phyloP scores from a whole-genome alignment of 2,113 vertebrate genomes.

The Amazona guildingii region DNA sequence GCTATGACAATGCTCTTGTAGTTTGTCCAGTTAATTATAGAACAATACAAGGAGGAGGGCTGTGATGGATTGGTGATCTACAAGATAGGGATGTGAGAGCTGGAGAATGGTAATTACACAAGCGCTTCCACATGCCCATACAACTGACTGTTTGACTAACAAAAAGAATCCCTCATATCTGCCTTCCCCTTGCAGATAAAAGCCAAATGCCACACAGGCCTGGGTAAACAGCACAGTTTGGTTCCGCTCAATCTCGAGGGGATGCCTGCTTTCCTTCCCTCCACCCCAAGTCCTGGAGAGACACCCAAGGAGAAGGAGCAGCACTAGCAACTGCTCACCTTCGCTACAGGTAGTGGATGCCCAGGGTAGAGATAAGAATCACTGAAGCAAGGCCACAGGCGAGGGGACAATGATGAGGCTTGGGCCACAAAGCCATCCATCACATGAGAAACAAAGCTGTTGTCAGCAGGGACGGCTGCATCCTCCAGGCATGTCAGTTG shows the following conservation, averaged over 20 bases:
- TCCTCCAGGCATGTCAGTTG: conserved; percentile 75
- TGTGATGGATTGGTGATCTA: conserved; percentile 85
- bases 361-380: conserved; percentile 80
- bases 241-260: background rate
- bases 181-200: conserved; percentile 67
- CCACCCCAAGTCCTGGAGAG: fast-evolving
- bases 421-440: conserved; percentile 79
- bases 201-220: conserved; percentile 32
- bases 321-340: conserved; percentile 65
- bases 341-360: conserved; percentile 37
- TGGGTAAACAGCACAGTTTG: conserved; percentile 29
- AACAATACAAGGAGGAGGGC: conserved; percentile 74
- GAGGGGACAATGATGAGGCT: conserved; percentile 74
- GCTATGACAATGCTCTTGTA: conserved; percentile 49
- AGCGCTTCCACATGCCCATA: conserved; percentile 35
- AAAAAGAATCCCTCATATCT: conserved; percentile 52
- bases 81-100: conserved; percentile 77
- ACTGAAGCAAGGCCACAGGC: conserved; percentile 42
- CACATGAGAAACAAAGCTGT: conserved; percentile 80
- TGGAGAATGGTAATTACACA: conserved; percentile 61
- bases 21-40: conserved; percentile 78
- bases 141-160: conserved; percentile 56
- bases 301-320: background rate
- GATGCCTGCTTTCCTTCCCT: background rate
- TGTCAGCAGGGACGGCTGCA: conserved; percentile 75